Base-by-base conservation (phyloP, 2,113 vertebrate species). In the Podarcis cretensis region DNA sequence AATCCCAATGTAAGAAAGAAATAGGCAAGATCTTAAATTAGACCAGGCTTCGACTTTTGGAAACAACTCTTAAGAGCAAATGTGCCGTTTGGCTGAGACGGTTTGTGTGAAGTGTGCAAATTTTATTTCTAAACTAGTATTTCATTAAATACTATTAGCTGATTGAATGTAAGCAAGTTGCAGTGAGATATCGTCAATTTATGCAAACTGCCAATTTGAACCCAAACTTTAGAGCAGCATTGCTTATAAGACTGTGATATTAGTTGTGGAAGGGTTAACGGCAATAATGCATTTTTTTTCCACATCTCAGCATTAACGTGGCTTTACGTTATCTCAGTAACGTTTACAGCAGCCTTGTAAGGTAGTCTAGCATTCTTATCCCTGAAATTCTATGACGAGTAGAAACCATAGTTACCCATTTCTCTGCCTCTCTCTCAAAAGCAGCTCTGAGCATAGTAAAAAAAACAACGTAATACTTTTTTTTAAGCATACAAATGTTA, bases 1-100 rank as follows among this genome's bases (percentile, higher is more conserved):
- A 94, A 95, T 94, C 93, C 92, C 87, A 91, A 91, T 93, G 57
- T 83, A 91, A 91, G 91, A 48, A 59, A 57, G n/a, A 4, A 25
- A 18, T 77, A 71, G n/a, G 18, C 25, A 69, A 69, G 6, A 78
- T 84, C 14, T 83, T 68, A 9, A 54, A 69, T 78, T 83, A 57
- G n/a, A 65, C 27, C 73, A 18, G 8, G 25, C 66, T 81, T n/a
- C 57, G 6, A 7, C 54, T 14, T 75, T 32, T 86, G 59, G 12
- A 86, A 86, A 86, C 74, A 76, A 76, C 12, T 76, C 54, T 25
- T 9, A 35, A 85, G 74, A 85, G 54, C 6, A 63, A 73, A 83
- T 66, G 35, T 2, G 25, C 68, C 0, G 5, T 43, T n/a, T 57
- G n/a, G 63, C 16, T 69, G 30, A 48, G 30, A n/a, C 37, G 13